Evolutionary conservation across 2,888 invertebrate species (phyloP).

Genomic region (Furcula furcula): DNA sequence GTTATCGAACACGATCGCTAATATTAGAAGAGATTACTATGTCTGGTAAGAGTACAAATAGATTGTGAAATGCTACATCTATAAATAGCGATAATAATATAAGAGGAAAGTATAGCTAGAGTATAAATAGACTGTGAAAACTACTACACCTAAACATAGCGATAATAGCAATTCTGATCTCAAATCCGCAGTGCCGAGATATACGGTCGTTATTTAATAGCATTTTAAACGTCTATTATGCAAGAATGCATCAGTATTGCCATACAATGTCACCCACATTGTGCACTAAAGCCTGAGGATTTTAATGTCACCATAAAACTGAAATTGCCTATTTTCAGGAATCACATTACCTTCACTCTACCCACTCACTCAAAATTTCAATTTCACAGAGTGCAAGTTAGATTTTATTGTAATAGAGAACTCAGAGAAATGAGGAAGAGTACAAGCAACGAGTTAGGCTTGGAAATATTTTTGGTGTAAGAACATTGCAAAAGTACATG

Average conservation of each 20-base stretch:
- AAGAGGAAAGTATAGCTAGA: too few species aligned
- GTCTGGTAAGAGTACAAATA: neutral
- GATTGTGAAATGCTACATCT: too few species aligned
- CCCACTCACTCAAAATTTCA: slow-evolving; percentile 42
- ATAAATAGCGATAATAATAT: too few species aligned
- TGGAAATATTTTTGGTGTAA: neutral
- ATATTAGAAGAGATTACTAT: slow-evolving; percentile 1
- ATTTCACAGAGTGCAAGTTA: slow-evolving; percentile 24
- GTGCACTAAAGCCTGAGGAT: slow-evolving; percentile 38
- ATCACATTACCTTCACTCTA: slow-evolving; percentile 38
- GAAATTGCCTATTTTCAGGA: slow-evolving; percentile 47
- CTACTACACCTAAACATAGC: too few species aligned
- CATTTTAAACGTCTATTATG: neutral
- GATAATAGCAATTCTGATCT: too few species aligned
- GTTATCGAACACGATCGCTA: neutral
- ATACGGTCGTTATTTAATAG: slow-evolving; percentile 8
- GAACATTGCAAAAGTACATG: too few species aligned
- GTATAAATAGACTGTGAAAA: too few species aligned
- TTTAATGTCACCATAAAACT: slow-evolving; percentile 49
- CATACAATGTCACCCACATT: slow-evolving; percentile 28
- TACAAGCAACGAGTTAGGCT: neutral
- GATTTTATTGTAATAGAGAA: slow-evolving; percentile 5
- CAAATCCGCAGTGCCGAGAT: slow-evolving; percentile 2
- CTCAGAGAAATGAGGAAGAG: neutral
- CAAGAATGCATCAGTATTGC: slow-evolving; percentile 12